Conservation (phyloP, 2,797 vertebrate genomes). For the Carduelis carduelis region DNA sequence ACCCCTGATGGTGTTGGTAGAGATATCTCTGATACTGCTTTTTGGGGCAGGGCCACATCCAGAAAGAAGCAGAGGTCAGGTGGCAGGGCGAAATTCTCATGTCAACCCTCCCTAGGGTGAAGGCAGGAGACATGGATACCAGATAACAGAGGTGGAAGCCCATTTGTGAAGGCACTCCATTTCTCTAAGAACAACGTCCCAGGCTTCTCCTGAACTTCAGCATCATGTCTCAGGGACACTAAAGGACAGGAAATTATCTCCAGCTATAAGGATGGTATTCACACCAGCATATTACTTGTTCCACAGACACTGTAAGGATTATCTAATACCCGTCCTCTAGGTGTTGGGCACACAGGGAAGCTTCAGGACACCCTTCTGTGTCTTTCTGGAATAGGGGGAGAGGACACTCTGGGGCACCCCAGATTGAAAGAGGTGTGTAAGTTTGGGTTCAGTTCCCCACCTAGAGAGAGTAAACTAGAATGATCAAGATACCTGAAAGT, state of each 20-base stretch:
- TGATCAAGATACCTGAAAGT: neutral
- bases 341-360: neutral
- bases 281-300: neutral
- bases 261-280: neutral
- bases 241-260: neutral
- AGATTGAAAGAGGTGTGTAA: neutral
- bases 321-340: accelerated
- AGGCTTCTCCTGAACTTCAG: neutral
- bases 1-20: neutral
- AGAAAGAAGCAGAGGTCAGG: neutral
- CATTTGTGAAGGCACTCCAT: neutral
- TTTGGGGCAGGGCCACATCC: neutral
- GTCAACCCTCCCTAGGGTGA: neutral
- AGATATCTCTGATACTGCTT: neutral
- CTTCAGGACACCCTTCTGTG: neutral
- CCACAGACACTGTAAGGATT: neutral
- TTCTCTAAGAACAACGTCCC: neutral
- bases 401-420: no score
- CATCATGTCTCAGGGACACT: neutral
- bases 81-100: neutral
- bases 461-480: neutral
- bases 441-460: neutral
- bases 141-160: neutral
- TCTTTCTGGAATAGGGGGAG: neutral
- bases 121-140: neutral